Percentiles rank a stretch among this genome's conserved stretches.
Conservation (phyloP, 2,797 vertebrate genomes). For the Babyrousa celebensis region DNA sequence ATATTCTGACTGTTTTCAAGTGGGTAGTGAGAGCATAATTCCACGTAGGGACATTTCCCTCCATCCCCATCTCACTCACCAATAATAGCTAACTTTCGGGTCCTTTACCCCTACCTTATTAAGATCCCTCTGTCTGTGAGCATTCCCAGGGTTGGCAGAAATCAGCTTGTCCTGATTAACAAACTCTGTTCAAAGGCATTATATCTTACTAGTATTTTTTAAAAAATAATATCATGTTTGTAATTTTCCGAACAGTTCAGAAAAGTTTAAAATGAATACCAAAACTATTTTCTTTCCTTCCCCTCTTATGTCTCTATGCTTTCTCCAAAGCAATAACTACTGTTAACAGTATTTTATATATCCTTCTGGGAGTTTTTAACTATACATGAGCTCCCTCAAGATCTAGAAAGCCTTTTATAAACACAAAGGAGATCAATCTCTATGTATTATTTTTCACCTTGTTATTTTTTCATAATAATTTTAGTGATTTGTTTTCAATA, state of each 20-base stretch:
- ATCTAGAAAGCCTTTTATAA: not conserved
- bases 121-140: not conserved
- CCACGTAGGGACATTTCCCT: not conserved
- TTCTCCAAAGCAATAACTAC: not conserved
- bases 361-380: not conserved
- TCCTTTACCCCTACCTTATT: not conserved
- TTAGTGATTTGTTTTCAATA: not conserved
- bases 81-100: no score
- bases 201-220: not conserved
- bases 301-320: not conserved
- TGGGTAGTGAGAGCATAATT: not conserved
- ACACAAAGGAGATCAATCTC: not conserved
- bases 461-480: conserved; percentile 41
- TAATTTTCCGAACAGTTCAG: conserved; percentile 32
- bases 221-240: not conserved
- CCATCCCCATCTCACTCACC: not conserved
- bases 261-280: conserved; percentile 36
- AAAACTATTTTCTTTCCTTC: conserved; percentile 25
- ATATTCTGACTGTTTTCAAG: not conserved
- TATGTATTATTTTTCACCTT: not conserved
- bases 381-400: not conserved
- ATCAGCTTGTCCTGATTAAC: not conserved
- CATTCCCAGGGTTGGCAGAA: not conserved
- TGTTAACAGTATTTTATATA: not conserved
- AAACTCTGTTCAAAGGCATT: not conserved